A percentile compares a stretch with the other conserved stretches of the same genome.
phyloP scores from a whole-genome alignment of 2,113 vertebrate species.

The Coreoperca whiteheadi region DNA sequence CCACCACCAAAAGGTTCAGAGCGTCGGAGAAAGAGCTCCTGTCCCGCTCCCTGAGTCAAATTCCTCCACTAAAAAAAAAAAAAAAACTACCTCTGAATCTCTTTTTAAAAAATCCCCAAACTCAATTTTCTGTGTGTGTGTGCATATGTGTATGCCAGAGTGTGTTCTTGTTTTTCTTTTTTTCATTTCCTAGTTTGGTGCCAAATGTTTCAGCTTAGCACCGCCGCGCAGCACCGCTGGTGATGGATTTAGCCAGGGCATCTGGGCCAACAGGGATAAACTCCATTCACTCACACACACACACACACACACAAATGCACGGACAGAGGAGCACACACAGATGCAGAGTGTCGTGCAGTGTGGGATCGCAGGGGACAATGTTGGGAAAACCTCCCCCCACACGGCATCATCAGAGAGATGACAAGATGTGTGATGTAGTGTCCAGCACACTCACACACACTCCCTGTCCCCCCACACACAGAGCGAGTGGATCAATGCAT shows the following conservation, averaged over 20 bases:
- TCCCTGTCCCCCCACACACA: background rate
- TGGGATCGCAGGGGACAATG: constrained; percentile 56
- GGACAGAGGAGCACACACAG: constrained; percentile 1
- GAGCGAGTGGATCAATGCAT: constrained; percentile 83
- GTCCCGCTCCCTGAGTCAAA: constrained; percentile 44
- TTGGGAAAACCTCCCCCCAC: constrained; percentile 56
- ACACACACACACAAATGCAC: constrained; percentile 51
- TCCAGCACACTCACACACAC: background rate
- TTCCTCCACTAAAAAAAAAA: constrained; percentile 44
- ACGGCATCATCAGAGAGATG: constrained; percentile 55
- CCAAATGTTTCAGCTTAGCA: constrained; percentile 80
- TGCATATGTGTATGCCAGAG: constrained; percentile 46
- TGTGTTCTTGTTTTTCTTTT: constrained; percentile 43
- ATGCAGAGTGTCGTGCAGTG: constrained; percentile 12
- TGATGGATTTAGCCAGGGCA: constrained; percentile 73
- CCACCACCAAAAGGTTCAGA: constrained; percentile 58
- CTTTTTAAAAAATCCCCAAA: constrained; percentile 63
- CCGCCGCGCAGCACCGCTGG: constrained; percentile 68
- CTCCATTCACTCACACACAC: constrained; percentile 55
- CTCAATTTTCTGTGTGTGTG: constrained; percentile 66
- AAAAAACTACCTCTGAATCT: constrained; percentile 67
- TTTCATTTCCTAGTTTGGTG: constrained; percentile 71
- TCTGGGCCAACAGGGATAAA: constrained; percentile 70
- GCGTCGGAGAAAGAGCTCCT: constrained; percentile 60
- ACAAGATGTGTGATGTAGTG: constrained; percentile 41